Base-by-base conservation (phyloP, 1,140 invertebrate genomes). In the Anastatus disparis region DNA sequence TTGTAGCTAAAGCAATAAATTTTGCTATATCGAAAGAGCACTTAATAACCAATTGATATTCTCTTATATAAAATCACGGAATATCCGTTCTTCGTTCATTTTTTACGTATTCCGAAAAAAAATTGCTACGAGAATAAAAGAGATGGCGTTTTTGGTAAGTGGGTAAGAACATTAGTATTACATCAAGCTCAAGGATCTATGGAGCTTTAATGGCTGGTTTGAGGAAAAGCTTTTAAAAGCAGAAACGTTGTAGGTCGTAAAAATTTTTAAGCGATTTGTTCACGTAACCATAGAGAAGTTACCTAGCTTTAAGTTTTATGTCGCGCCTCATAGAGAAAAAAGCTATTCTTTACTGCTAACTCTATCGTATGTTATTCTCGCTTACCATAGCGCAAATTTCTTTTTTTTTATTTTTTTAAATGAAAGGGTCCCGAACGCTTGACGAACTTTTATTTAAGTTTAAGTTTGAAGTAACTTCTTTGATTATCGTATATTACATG, bases 211-310 rank as follows among this genome's bases (percentile, higher is more conserved):
- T 76, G 71, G 76, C 48, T 63, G 70, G 56, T 77, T 79, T 77
- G 80, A 81, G 75, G 77, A 79, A 78, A 82, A 77, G 76, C 76
- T 79, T 79, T 79, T 75, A 77, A 76, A 76, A 71, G 70, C 67
- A 70, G 77, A 76, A 79, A 76, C 70, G 70, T 75, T 80, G 76
- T 71, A 63, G 79, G 48, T 81, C 81, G 75, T 84, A 83, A 84
- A n/a, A 84, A 81, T 82, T 82, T 79, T 75, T 76, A 77, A 81
- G 68, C 77, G 78, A 82, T 81, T 82, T 82, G 75, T 76, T 76
- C 73, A 55, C 44, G 38, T 26, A 46, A 31, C 29, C 31, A 48
- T 48, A 58, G 69, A 52, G 56, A n/a, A n/a, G n/a, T n/a, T n/a
- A n/a, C n/a, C n/a, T 58, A 62, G 71, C 64, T 42, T 69, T 27